Base-by-base conservation (phyloP, 2,888 invertebrate genomes). In the Spodoptera exigua region DNA sequence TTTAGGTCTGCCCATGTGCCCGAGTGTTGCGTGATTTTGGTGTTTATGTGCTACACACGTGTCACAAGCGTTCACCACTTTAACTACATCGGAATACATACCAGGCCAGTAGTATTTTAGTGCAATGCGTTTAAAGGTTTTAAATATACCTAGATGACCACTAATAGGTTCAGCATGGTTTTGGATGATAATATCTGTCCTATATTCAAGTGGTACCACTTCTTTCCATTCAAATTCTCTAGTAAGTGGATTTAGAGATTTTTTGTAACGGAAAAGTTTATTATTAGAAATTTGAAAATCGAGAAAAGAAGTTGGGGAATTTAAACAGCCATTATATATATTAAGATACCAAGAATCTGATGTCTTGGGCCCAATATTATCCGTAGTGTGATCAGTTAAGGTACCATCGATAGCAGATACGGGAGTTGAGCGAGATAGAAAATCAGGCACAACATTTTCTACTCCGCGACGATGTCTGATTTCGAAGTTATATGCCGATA, bases 1-100 rank as follows among this genome's bases (percentile, higher is more conserved):
- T 45, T 75, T 76, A 14, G 73, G 74, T 1, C 62, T 45, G 10
- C 76, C 74, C 74, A 78, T 75, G 18, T 10, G 27, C 2, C 73
- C 73, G 17, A 69, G 21, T 1, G 63, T 62, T n/a, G 45, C 16
- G 9, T 71, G 67, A 14, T 53, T 67, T 14, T 49, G 58, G 11
- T 27, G 37, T 39, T 76, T 73, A 51, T 76, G 57, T 7, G 66
- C 12, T 12, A 34, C 11, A 35, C 71, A 71, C 13, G 34, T 16
- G 5, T 32, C 32, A 14, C 45, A 45, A 34, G 45, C 27, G 11
- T 3, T n/a, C n/a, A n/a, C n/a, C n/a, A n/a, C n/a, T n/a, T n/a
- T n/a, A n/a, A n/a, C n/a, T n/a, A n/a, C n/a, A n/a, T n/a, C n/a
- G n/a, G n/a, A n/a, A n/a, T n/a, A n/a, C n/a, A n/a, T n/a, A n/a